Base-by-base conservation (phyloP, 2,888 invertebrate genomes). In the Drosophila histrio region DNA sequence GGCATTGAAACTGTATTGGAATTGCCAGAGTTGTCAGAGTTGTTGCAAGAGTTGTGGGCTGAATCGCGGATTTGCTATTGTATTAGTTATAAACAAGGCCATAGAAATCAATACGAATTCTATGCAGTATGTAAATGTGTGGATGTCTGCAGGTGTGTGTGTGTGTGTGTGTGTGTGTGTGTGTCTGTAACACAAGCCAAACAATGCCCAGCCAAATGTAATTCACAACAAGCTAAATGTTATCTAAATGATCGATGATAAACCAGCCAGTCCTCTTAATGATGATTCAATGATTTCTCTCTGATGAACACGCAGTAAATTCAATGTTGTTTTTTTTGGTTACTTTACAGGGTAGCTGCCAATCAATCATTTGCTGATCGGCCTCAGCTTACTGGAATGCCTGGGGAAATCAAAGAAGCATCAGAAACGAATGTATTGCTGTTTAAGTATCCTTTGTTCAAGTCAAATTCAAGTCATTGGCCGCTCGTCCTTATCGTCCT, bases 1-100 rank as follows among this genome's bases (percentile, higher is more conserved):
- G 74, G 64, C 77, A 64, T 68, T 68, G 66, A 74, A 65, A 65
- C 28, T 39, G 44, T 53, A 60, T 71, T 38, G 52, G 62, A 76
- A 54, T 79, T 59, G 83, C 50, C 62, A 71, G 50, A 68, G 67
- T 52, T 68, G 56, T 32, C 24, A 62, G n/a, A n/a, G 19, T 39
- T 19, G 9, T 39, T 68, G 56, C 36, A 30, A 62, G 19, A 62
- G 19, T 39, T 19, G 9, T 39, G 52, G 17, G 53, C 62, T 47
- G 77, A 77, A 49, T 52, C 56, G 77, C 61, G 78, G 67, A 80
- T 87, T 77, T 71, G 61, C 74, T 46, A 66, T 80, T 80, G 81
- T 68, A 63, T 67, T 56, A 66, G 61, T 67, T 56, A 66, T 66
- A 68, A 77, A 72, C 79, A 83, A 63, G 78, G 77, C 52, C 66